Base-by-base conservation (phyloP, 2,888 invertebrate species). In the Mimumesa dahlbomi region DNA sequence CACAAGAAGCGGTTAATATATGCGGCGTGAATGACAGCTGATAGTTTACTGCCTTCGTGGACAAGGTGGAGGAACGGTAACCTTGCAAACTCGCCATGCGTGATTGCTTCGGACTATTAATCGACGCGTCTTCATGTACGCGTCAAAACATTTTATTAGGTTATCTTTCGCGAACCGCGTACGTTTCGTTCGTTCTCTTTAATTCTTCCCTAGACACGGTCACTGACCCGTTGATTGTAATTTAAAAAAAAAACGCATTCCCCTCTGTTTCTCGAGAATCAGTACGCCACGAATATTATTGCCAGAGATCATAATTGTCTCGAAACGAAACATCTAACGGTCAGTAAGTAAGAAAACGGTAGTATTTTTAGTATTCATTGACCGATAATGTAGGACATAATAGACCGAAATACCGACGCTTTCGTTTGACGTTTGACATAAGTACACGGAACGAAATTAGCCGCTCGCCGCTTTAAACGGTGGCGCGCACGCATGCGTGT, bases 361-460 rank as follows among this genome's bases (percentile, higher is more conserved):
- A n/a, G n/a, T n/a, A n/a, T n/a, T n/a, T n/a, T n/a, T n/a, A n/a
- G n/a, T n/a, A n/a, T n/a, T n/a, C n/a, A n/a, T n/a, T n/a, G n/a
- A n/a, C n/a, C n/a, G n/a, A n/a, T n/a, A n/a, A n/a, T n/a, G n/a
- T n/a, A 29, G 29, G 1, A 6, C 7, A 9, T 29, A 29, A 29
- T 29, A 29, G 43, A 22, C 36, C 14, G 14, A 3, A 34, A 25
- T 68, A 58, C 59, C 42, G 66, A 54, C 38, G 54, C 54, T 59
- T 34, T 45, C 36, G 43, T 22, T 22, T n/a, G 29, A 42, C 43
- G 43, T 66, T 69, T 69, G 53, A 54, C 67, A 61, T 67, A 53
- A 66, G 54, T 54, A 62, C 9, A 69, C 40, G 54, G 49, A 67
- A 56, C 34, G 45, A 54, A 54, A 52, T 58, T 62, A 62, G 36